Evolutionary conservation across 2,888 invertebrate genomes (phyloP).

Genomic region (Andrena minutula): DNA sequence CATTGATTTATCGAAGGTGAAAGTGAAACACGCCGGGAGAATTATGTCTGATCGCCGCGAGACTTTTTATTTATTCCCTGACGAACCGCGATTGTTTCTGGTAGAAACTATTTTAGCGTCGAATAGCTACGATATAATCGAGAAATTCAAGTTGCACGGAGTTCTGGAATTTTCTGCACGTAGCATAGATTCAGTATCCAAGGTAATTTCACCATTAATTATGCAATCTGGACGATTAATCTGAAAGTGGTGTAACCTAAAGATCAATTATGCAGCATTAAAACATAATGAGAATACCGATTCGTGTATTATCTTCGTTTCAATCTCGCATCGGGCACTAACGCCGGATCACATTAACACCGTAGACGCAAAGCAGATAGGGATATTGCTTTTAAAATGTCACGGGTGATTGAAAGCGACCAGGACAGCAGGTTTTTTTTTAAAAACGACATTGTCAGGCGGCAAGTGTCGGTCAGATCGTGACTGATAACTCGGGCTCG

Average conservation of each 20-base stretch:
- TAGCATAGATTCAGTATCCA: neutral
- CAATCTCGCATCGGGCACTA: constrained; percentile 10
- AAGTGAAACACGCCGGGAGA: constrained; percentile 3
- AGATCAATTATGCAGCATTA: constrained; percentile 36
- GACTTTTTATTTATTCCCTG: neutral
- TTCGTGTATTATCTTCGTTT: constrained; percentile 23
- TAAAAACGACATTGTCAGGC: neutral
- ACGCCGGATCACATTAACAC: constrained; percentile 14
- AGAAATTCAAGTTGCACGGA: constrained; percentile 4
- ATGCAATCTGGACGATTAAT: constrained; percentile 24
- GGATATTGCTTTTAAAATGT: constrained; percentile 8
- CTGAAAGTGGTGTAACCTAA: neutral
- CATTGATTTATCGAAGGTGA: constrained; percentile 2
- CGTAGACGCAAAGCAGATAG: neutral
- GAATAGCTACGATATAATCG: neutral
- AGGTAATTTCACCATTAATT: constrained; percentile 23
- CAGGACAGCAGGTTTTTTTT: neutral
- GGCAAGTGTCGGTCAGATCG: constrained; percentile 7
- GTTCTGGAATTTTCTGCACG: neutral
- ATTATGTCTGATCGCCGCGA: neutral
- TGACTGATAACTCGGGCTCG: constrained; percentile 13
- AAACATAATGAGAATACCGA: constrained; percentile 34
- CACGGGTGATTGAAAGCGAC: neutral
- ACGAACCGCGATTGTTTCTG: constrained; percentile 6
- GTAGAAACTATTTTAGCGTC: neutral